phyloP scores from a whole-genome alignment of 2,888 invertebrate genomes.

The Cephalotes varians region DNA sequence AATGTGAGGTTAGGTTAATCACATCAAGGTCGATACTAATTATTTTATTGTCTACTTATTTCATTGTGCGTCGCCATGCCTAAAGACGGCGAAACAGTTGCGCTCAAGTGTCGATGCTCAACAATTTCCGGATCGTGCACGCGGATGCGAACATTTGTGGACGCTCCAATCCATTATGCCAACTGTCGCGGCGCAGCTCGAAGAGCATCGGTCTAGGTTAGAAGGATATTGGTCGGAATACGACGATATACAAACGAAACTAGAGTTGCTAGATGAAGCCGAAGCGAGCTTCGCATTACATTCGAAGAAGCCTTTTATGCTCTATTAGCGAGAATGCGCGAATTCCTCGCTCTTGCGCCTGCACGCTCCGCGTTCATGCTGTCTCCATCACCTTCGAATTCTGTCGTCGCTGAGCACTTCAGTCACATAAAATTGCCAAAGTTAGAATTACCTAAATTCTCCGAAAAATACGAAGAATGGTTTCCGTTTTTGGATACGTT shows the following conservation, averaged over 20 bases:
- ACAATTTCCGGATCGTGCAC: not conserved
- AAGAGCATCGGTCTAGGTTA: not conserved
- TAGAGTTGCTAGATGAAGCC: too few relatives aligned
- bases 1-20: too few relatives aligned
- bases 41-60: too few relatives aligned
- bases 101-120: not conserved
- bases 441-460: not conserved
- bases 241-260: not conserved
- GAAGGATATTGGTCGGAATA: not conserved
- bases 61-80: too few relatives aligned
- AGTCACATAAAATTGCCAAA: not conserved
- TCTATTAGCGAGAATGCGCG: not conserved
- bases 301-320: not conserved
- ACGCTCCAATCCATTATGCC: not conserved
- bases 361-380: not conserved
- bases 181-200: not conserved
- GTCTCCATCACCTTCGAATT: not conserved
- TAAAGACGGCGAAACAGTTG: not conserved
- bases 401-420: not conserved
- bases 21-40: too few relatives aligned
- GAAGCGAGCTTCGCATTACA: not conserved
- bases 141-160: not conserved
- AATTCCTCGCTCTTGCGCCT: not conserved
- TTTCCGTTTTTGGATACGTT: slow-evolving; percentile 25
- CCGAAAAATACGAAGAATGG: slow-evolving; percentile 19